These are phyloP conservation scores for Aramus guarauna DNA, from an alignment of 2,113 vertebrate species.

Conservation along the genomic window DNA sequence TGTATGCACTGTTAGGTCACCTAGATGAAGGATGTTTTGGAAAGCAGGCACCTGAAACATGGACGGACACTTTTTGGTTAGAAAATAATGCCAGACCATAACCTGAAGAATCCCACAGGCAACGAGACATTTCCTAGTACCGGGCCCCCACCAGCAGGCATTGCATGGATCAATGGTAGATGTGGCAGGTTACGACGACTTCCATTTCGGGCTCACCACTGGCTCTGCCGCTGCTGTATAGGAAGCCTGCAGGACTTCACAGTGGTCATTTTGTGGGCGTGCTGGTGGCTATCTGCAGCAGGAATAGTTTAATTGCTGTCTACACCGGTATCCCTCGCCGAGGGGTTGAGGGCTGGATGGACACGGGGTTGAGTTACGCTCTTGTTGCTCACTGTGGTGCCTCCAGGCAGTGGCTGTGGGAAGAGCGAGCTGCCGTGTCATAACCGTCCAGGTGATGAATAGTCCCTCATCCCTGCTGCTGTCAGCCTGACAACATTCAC, in stretches of 20 bases:
- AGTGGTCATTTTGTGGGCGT: neutral
- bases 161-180: rapidly evolving
- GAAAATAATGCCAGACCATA: neutral
- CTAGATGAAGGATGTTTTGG: neutral
- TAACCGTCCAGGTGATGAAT: slow-evolving; percentile 6
- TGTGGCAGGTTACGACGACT: neutral
- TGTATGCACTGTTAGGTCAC: rapidly evolving
- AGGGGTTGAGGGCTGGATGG: slow-evolving; percentile 2
- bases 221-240: neutral
- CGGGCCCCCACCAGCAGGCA: too few relatives aligned
- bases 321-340: rapidly evolving
- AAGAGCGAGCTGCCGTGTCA: neutral
- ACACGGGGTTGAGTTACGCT: neutral
- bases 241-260: slow-evolving; percentile 17
- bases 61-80: rapidly evolving
- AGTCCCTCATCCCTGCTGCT: neutral
- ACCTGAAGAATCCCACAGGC: neutral
- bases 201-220: neutral
- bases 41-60: neutral
- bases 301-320: neutral
- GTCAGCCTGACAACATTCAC: slow-evolving; percentile 22
- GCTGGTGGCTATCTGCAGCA: neutral
- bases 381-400: neutral
- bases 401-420: neutral
- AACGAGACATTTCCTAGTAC: rapidly evolving